phyloP scores from a whole-genome alignment of 2,113 vertebrate genomes.

The Triplophysa dalaica region DNA sequence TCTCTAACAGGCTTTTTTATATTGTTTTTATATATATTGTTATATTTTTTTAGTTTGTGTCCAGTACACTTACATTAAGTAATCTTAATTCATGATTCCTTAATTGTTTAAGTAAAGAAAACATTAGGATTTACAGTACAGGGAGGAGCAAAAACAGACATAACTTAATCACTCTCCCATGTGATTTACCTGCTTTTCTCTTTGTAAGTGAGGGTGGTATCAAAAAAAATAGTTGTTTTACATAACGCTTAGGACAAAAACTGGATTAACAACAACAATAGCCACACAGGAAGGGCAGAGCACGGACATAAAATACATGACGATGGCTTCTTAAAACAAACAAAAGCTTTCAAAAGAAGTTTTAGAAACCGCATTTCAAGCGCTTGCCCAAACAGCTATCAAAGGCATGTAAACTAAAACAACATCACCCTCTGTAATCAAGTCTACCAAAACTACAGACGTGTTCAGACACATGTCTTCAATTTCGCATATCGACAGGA shows the following conservation, averaged over 20 bases:
- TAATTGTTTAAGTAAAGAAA: too few relatives aligned
- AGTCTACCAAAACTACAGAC: constrained; percentile 38
- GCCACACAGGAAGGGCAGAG: constrained; percentile 9
- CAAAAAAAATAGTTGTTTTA: not conserved
- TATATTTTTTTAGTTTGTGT: too few relatives aligned
- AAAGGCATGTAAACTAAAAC: constrained; percentile 8
- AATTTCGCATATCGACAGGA: constrained; percentile 33
- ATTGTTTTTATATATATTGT: too few relatives aligned
- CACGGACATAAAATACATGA: not conserved
- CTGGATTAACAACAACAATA: not conserved
- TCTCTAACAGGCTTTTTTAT: too few relatives aligned
- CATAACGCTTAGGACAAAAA: not conserved
- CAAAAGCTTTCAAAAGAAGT: constrained; percentile 7
- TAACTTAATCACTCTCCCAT: too few relatives aligned
- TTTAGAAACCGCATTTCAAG: not conserved
- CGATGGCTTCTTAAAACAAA: not conserved
- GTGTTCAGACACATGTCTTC: constrained; percentile 43
- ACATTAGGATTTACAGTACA: too few relatives aligned
- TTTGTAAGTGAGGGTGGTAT: not conserved
- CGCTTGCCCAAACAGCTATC: not conserved
- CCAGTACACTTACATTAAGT: too few relatives aligned
- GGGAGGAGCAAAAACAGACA: too few relatives aligned
- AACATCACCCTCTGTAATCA: constrained; percentile 15
- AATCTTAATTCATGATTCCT: too few relatives aligned
- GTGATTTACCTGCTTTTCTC: not conserved